Evolutionary conservation across 2,888 invertebrate genomes (phyloP).

Genomic region (Pristionchus mayeri): DNA sequence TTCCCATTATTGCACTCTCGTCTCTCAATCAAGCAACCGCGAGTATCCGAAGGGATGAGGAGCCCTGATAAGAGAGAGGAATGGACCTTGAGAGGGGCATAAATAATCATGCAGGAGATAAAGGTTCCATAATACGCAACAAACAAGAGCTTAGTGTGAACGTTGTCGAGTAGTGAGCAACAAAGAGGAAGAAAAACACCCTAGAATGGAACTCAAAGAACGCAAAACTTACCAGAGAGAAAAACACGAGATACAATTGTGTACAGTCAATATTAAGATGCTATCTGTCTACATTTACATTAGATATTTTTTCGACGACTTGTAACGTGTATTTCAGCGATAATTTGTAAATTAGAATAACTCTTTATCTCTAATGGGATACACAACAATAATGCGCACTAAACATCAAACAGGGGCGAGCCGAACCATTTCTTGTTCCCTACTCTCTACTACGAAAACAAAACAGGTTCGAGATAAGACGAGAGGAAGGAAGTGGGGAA

Average conservation of each 20-base stretch:
- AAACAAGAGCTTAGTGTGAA: too few species aligned
- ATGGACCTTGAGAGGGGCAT: too few species aligned
- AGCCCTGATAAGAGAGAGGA: too few species aligned
- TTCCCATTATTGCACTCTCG: constrained; percentile 52
- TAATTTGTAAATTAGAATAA: neutral
- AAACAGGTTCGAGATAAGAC: constrained; percentile 40
- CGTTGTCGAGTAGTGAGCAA: too few species aligned
- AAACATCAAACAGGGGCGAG: constrained; percentile 5
- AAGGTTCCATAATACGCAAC: too few species aligned
- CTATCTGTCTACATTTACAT: neutral
- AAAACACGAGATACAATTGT: neutral
- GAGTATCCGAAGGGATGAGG: neutral
- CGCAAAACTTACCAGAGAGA: neutral
- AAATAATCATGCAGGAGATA: too few species aligned
- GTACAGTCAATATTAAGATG: too few species aligned
- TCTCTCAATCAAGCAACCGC: constrained; percentile 14
- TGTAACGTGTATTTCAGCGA: neutral
- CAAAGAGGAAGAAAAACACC: too few species aligned
- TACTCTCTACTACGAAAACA: constrained; percentile 38
- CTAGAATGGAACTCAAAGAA: too few species aligned
- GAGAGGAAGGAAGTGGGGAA: neutral
- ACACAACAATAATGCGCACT: constrained; percentile 25
- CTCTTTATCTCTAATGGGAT: constrained; percentile 25
- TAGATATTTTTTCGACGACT: neutral
- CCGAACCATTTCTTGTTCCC: constrained; percentile 39